Evolutionary conservation across 2,797 vertebrate genomes (phyloP).

Genomic region (Ctenopoma multispine): DNA sequence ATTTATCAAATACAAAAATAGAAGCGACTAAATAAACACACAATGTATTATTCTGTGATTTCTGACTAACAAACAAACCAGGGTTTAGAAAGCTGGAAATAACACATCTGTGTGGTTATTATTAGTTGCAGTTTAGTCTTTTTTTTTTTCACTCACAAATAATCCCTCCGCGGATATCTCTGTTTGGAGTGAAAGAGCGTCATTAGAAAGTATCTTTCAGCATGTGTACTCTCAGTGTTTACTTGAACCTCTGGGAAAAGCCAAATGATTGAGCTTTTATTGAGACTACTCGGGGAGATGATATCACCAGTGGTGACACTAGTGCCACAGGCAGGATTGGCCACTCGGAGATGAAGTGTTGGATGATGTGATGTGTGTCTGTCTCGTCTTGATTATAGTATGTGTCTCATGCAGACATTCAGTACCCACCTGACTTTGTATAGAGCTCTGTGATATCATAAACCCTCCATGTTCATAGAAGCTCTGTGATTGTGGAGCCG

Average conservation of each 20-base stretch:
- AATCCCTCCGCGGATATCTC: too few relatives aligned
- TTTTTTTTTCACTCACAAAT: too few relatives aligned
- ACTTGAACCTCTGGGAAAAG: conserved; percentile 40
- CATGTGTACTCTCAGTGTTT: conserved; percentile 41
- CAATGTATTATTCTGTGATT: background rate
- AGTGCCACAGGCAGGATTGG: conserved; percentile 13
- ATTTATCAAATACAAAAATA: conserved; percentile 1
- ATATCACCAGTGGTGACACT: conserved; percentile 18
- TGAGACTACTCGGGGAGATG: background rate
- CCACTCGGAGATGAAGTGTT: conserved; percentile 14
- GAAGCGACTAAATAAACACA: background rate
- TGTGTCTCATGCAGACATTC: conserved; percentile 53
- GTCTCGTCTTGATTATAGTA: conserved; percentile 50
- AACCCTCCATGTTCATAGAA: conserved; percentile 58
- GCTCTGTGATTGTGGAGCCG: conserved; percentile 73
- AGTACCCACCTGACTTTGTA: conserved; percentile 56
- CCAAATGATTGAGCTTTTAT: conserved; percentile 21
- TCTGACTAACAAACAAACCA: conserved; percentile 1
- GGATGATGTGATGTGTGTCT: conserved; percentile 39
- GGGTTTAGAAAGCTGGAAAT: background rate
- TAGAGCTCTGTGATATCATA: conserved; percentile 52
- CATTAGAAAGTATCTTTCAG: conserved; percentile 15
- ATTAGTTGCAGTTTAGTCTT: background rate
- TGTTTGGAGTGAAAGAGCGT: background rate
- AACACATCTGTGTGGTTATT: conserved; percentile 8